Evolutionary conservation across 2,888 invertebrate species (phyloP), one percentile per base, ranked within the genome.

Genomic region (Neoascia interrupta): DNA sequence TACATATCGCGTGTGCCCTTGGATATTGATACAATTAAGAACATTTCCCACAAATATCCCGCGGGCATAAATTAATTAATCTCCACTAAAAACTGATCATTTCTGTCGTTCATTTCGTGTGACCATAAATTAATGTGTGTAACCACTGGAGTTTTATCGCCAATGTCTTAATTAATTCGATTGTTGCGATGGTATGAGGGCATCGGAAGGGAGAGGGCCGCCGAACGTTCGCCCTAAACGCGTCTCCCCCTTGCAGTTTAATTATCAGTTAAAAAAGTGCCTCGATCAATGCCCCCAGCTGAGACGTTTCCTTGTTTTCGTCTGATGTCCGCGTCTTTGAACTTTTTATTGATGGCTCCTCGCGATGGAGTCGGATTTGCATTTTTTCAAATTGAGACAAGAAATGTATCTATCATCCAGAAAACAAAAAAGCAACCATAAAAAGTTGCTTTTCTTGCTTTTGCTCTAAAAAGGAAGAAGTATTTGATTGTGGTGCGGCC

Each of bases 81-180:
- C 72, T 54, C 72, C 72, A 64, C 76, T 64, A 63, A 72, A 60
- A 70, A 72, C 41, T 51, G 64, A 64, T 64, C 64, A 66, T 72
- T 39, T 43, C 56, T 47, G 58, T 64, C 63, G 34, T 70, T 37
- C 13, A 26, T 63, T 63, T 58, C 70, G 72, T 72, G 73, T 51
- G 66, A 72, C 60, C 37, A 54, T 79, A 79, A 79, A 79, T 79
- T 79, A 49, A 79, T 61, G 34, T 16, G n/a, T n/a, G 54, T 54
- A 56, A 73, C 79, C 73, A 56, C 61, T 73, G 51, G 61, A 73
- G 56, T 79, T 68, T 68, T 66, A 73, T 56, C 28, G 51, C 56
- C 61, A 68, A 79, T 79, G 79, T 73, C 68, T 79, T 79, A 79
- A 79, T 79, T 79, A 73, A 79, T 73, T 66, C 73, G 60, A 66